Evolutionary conservation across 2,797 vertebrate species (phyloP), one percentile per base, ranked within the genome.

Genomic region (Amphiprion clarkii): DNA sequence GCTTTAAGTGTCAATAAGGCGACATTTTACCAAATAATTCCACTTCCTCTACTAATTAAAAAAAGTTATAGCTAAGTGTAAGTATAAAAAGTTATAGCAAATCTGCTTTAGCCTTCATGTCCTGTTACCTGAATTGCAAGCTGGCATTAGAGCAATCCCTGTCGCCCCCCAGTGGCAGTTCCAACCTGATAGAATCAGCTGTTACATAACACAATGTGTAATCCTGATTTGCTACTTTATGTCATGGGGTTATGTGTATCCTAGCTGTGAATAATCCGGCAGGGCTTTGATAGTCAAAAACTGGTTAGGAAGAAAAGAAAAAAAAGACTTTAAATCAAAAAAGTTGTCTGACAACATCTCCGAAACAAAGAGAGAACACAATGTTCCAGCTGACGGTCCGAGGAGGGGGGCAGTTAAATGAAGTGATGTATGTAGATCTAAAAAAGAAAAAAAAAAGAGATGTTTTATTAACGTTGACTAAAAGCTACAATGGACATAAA

Each of bases 201-300:
- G 74, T 92, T 93, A 87, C 84, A 74, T 92, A 91, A 93, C 71
- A 46, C 21, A 69, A 12, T 11, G 44, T 10, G 48, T 79, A 83
- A 88, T 81, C 80, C 75, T 31, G 67, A 72, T 87, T 81, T 81
- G 56, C 66, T 76, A 55, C 70, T 82, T 65, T 44, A 53, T 86
- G 44, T 72, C 78, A 61, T 54, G 71, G 19, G 78, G 83, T 81
- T 76, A 82, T 88, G 79, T 83, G 83, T 81, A 72, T 89, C 79
- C 87, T 87, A 67, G 73, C 62, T 55, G 58, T 6, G 19, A 75
- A 65, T 88, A 86, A 88, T 81, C 76, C 54, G 1, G 19, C 12
- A 39, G 6, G 10, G 19, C 0, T 48, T 56, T 46, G 16, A 53
- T 16, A 16, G 60, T 29, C 33, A 79, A 70, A 48, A 44, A 51